Conservation (phyloP, 1,140 invertebrate genomes). For the Vanessa atalanta region DNA sequence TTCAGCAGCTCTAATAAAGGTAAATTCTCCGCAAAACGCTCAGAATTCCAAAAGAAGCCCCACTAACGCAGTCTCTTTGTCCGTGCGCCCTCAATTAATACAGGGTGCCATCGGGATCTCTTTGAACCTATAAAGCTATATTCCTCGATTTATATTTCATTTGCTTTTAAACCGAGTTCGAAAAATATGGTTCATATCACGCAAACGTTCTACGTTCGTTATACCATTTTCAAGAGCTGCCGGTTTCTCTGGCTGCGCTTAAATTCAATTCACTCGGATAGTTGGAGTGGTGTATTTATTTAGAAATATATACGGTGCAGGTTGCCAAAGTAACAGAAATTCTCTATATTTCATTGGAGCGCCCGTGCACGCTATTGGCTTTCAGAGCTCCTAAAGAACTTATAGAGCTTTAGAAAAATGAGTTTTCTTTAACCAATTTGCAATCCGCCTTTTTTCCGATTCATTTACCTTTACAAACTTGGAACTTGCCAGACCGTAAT, state of each 20-base stretch:
- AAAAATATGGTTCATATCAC: conserved; percentile 41
- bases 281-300: conserved; percentile 47
- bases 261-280: conserved; percentile 42
- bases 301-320: conserved; percentile 43
- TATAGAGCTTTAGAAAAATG: conserved; percentile 51
- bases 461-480: conserved; percentile 40
- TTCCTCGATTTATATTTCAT: conserved; percentile 41
- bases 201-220: conserved; percentile 39
- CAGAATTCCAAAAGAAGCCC: conserved; percentile 41
- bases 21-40: conserved; percentile 58
- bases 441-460: conserved; percentile 40
- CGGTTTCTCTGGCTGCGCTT: conserved; percentile 41
- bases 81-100: conserved; percentile 51
- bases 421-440: conserved; percentile 47
- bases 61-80: conserved; percentile 53
- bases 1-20: conserved; percentile 64
- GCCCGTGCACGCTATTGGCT: conserved; percentile 21
- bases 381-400: conserved; percentile 33
- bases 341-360: conserved; percentile 39
- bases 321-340: conserved; percentile 40
- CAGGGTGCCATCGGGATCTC: conserved; percentile 39
- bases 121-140: conserved; percentile 35
- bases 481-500: conserved; percentile 33
- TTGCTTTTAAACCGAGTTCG: conserved; percentile 33
- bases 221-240: conserved; percentile 40